phyloP scores from a whole-genome alignment of 2,888 invertebrate genomes.

The Endotricha flammealis region DNA sequence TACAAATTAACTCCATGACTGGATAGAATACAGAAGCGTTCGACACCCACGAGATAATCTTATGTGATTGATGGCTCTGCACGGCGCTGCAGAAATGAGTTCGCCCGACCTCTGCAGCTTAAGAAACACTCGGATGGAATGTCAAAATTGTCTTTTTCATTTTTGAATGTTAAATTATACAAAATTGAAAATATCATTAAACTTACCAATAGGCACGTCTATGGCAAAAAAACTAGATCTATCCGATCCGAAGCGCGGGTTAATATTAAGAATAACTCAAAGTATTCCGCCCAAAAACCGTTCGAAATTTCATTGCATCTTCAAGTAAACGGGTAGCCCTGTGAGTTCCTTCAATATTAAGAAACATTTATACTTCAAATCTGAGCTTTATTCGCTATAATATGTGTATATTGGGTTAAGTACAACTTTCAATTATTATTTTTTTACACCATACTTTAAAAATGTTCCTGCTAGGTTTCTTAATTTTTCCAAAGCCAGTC shows the following conservation, averaged over 20 bases:
- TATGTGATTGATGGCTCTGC: background rate
- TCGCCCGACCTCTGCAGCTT: background rate
- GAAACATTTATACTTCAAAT: too few species aligned
- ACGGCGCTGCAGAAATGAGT: background rate
- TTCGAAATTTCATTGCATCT: constrained; percentile 8
- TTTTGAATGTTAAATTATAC: too few species aligned
- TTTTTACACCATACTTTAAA: constrained; percentile 6
- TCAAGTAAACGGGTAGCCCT: too few species aligned
- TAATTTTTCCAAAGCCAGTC: constrained; percentile 16
- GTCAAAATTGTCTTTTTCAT: too few species aligned
- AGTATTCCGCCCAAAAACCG: constrained; percentile 7
- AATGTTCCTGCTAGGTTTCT: constrained; percentile 9
- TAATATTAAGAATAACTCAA: constrained; percentile 8
- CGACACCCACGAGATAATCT: constrained; percentile 21
- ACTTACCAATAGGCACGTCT: constrained; percentile 5
- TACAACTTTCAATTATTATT: too few species aligned
- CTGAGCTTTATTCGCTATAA: too few species aligned
- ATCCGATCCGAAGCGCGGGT: constrained; percentile 3
- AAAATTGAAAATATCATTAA: too few species aligned
- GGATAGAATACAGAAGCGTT: constrained; percentile 25
- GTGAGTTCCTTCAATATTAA: too few species aligned
- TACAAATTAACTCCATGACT: constrained; percentile 40
- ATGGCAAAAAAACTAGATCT: constrained; percentile 8
- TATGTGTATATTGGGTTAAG: too few species aligned
- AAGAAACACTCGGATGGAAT: too few species aligned